phyloP scores from a whole-genome alignment of 2,113 vertebrate species.

The human (Homo sapiens) region DNA sequence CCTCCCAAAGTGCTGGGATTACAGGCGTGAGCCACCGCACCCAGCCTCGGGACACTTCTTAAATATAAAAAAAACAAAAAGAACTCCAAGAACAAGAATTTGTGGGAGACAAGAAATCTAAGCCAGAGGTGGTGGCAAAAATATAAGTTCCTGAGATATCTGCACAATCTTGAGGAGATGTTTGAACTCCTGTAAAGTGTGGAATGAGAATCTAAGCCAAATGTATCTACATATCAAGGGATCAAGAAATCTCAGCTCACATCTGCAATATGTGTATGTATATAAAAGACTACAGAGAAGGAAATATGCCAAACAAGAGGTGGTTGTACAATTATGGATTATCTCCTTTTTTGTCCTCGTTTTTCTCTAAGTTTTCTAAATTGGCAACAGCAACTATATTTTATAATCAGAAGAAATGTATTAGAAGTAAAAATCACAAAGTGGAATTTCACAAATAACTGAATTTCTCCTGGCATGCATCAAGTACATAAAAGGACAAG shows the following conservation, averaged over 20 bases:
- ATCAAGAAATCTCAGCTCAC: slow-evolving; percentile 17
- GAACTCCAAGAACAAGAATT: background rate
- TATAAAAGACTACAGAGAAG: background rate
- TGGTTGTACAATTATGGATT: background rate
- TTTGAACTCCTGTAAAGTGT: background rate
- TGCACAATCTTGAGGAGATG: background rate
- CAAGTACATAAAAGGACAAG: background rate
- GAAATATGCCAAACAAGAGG: background rate
- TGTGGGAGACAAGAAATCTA: background rate
- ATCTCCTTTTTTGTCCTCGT: background rate
- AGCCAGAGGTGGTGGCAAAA: background rate
- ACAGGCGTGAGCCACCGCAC: too few relatives aligned
- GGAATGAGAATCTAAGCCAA: background rate
- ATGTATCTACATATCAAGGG: background rate
- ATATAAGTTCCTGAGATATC: background rate
- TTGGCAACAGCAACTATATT: background rate
- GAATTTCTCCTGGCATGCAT: background rate
- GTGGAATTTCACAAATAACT: background rate
- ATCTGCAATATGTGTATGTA: background rate
- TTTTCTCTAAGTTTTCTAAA: slow-evolving; percentile 48
- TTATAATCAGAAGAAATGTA: slow-evolving; percentile 27
- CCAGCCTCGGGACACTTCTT: background rate
- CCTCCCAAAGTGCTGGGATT: too few relatives aligned
- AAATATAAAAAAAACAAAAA: background rate
- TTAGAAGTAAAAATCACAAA: background rate